Evolutionary conservation across 1,140 invertebrate genomes (phyloP).

Genomic region (Drosophila malerkotliana): DNA sequence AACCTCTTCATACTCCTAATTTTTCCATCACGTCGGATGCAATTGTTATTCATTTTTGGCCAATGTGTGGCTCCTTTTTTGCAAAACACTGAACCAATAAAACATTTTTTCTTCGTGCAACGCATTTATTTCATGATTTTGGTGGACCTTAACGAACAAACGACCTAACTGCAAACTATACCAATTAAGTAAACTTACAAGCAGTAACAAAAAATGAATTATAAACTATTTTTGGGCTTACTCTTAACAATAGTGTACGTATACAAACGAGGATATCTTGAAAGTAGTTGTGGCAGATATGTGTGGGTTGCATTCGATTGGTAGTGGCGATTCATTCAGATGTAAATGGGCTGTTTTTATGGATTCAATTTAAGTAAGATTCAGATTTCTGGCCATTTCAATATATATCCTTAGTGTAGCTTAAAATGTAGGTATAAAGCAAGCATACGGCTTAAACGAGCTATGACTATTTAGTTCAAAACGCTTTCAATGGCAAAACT

Average conservation of each 20-base stretch:
- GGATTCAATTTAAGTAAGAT: constrained; percentile 17
- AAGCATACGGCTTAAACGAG: constrained; percentile 54
- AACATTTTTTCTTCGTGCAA: not conserved
- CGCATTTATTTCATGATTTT: constrained; percentile 44
- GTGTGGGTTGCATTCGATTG: constrained; percentile 20
- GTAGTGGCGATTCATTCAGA: constrained; percentile 21
- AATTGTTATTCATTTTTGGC: too few species aligned
- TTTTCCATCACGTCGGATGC: too few species aligned
- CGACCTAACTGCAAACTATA: constrained; percentile 19
- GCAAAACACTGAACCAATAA: not conserved
- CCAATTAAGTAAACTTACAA: constrained; percentile 49
- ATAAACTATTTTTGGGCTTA: constrained; percentile 71
- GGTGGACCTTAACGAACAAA: constrained; percentile 31
- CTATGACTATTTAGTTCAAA: constrained; percentile 70
- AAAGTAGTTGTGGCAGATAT: constrained; percentile 5
- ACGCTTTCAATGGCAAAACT: constrained; percentile 65
- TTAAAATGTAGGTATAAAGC: constrained; percentile 42
- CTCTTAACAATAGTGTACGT: constrained; percentile 49
- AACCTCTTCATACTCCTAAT: too few species aligned
- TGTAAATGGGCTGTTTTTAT: constrained; percentile 29
- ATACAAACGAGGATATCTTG: constrained; percentile 7
- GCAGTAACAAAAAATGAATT: constrained; percentile 47
- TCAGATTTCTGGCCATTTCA: constrained; percentile 27
- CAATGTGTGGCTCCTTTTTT: too few species aligned
- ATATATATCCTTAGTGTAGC: constrained; percentile 28